Conservation (phyloP, 2,113 vertebrate species). For the Tichodroma muraria region DNA sequence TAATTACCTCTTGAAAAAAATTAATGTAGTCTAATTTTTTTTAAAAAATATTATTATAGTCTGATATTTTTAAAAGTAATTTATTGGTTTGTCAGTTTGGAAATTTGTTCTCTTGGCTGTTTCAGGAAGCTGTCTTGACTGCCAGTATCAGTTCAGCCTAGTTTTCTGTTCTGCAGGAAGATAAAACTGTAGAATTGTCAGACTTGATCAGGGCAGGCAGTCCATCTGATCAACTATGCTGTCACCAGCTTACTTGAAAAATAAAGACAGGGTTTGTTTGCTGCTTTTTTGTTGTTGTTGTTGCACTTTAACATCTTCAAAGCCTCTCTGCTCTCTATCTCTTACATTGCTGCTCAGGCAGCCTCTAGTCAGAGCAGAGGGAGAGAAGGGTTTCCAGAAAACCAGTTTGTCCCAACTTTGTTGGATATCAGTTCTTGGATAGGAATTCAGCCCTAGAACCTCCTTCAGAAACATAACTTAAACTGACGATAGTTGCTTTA, state of each 20-base stretch:
- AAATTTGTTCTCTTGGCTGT: neutral
- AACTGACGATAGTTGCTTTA: neutral
- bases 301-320: neutral
- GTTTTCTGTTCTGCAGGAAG: neutral
- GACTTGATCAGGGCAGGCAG: neutral
- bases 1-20: neutral
- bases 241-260: neutral
- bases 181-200: constrained; percentile 5
- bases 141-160: neutral
- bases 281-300: neutral
- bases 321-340: neutral
- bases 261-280: neutral
- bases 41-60: neutral
- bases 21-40: neutral
- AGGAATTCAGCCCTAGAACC: neutral
- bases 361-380: neutral
- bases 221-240: neutral
- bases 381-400: neutral
- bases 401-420: neutral
- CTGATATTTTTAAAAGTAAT: neutral
- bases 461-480: neutral
- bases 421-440: neutral
- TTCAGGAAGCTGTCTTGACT: neutral
- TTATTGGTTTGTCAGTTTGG: neutral
- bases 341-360: neutral